These are phyloP conservation scores for Holocentrus rufus DNA, from an alignment of 2,797 vertebrate genomes.

Conservation along the genomic window DNA sequence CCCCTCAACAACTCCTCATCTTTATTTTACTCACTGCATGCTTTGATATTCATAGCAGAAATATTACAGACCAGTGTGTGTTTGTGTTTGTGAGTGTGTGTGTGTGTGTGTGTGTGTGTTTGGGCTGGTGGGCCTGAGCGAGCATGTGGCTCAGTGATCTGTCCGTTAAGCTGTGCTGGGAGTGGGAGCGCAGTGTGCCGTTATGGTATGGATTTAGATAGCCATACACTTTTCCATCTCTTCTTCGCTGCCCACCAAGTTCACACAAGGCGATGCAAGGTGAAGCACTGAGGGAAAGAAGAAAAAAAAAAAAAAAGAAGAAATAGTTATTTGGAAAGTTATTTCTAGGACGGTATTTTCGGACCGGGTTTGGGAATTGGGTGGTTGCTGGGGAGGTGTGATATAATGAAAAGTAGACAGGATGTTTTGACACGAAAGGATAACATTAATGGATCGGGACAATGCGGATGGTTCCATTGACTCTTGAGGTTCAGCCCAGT, in stretches of 20 bases:
- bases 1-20: constrained; percentile 56
- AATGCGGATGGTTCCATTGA: constrained; percentile 11
- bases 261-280: constrained; percentile 13
- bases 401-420: constrained; percentile 29
- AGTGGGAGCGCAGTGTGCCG: constrained; percentile 11
- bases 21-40: constrained; percentile 55
- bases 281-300: too few relatives aligned
- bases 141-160: constrained; percentile 27
- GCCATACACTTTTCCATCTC: neutral
- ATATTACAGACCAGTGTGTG: constrained; percentile 32
- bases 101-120: constrained; percentile 42
- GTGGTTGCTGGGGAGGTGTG: neutral
- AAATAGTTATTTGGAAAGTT: constrained; percentile 1
- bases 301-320: neutral
- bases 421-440: constrained; percentile 35
- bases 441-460: constrained; percentile 32
- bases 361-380: neutral
- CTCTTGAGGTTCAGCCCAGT: constrained; percentile 37
- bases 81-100: constrained; percentile 24
- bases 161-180: constrained; percentile 15
- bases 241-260: constrained; percentile 8
- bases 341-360: neutral
- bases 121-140: too few relatives aligned
- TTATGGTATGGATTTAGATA: constrained; percentile 8
- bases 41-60: constrained; percentile 56